A percentile compares a stretch with the other conserved stretches of the same genome.
Evolutionary conservation across 1,140 invertebrate species (phyloP).

Genomic region (Prorops nasuta): DNA sequence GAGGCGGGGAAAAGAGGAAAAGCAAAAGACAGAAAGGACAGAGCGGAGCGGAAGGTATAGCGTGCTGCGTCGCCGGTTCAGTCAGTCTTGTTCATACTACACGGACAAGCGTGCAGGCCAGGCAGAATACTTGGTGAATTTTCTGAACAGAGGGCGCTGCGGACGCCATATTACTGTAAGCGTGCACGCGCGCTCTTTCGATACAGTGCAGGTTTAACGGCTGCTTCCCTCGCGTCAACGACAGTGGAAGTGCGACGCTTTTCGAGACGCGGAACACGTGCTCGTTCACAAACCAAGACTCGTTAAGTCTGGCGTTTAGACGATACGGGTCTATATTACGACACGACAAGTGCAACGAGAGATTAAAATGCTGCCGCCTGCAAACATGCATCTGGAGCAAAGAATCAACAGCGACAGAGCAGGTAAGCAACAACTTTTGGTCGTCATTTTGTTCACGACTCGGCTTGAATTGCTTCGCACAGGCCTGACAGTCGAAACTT

Average conservation of each 20-base stretch:
- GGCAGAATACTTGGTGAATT: too few species aligned
- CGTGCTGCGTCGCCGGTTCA: background rate
- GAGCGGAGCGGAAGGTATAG: too few species aligned
- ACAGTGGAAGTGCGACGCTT: background rate
- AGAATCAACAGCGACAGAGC: conserved; percentile 30
- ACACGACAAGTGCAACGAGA: too few species aligned
- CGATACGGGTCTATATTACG: too few species aligned
- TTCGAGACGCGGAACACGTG: too few species aligned
- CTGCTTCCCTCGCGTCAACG: background rate
- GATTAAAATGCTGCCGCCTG: conserved; percentile 16
- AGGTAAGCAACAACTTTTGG: conserved; percentile 26
- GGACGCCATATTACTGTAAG: background rate
- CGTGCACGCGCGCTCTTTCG: background rate
- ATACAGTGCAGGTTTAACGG: background rate
- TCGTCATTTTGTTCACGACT: too few species aligned
- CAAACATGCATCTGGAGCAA: conserved; percentile 33
- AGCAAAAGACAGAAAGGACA: background rate
- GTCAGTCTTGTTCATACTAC: background rate
- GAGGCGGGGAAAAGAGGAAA: background rate
- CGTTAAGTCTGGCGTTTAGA: too few species aligned
- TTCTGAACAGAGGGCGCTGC: too few species aligned
- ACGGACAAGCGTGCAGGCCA: too few species aligned
- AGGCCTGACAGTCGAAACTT: too few species aligned
- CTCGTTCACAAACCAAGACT: too few species aligned
- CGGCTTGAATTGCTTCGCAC: too few species aligned